Base-by-base conservation (phyloP, 2,113 vertebrate genomes). In the Furnarius figulus region DNA sequence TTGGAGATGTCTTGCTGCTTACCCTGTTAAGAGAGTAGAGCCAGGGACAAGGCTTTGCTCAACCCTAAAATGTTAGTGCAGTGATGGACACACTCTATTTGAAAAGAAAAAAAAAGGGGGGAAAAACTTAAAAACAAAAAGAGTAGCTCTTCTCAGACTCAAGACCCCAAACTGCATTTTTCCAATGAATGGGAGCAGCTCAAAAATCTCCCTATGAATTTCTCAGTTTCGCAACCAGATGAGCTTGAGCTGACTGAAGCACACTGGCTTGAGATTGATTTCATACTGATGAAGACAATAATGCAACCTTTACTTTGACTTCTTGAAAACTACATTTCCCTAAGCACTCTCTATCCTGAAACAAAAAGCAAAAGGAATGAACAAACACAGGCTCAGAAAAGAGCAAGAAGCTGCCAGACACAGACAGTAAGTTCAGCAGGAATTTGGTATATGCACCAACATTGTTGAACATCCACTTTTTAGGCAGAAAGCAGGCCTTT, bases 331-430 rank as follows among this genome's bases (percentile, higher is more conserved):
- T 68, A 44, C 31, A 31, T 58, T 78, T 61, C 44, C 79, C 68
- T 85, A 74, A 63, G 42, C 18, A 49, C 49, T 52, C 55, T 33
- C 42, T 49, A 39, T 28, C 39, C 19, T 55, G 27, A 89, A 93
- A 78, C 20, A 61, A 68, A 85, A 67, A 59, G 23, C 19, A 73
- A 85, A 93, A 80, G 2, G 5, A 72, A 70, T 6, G 30, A 92
- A 77, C 21, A 58, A 75, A 49, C 6, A 58, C 27, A 63, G 23
- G n/a, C 62, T 62, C 49, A 17, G 28, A 46, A 70, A 46, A 79
- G 49, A 70, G 50, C 0, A 0, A 35, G 5, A n/a, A 71, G 40
- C 30, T 44, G 17, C 72, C 22, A 46, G 28, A 50, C 30, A 35
- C 0, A 6, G 19, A 35, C 0, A 6, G 16, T 23, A 16, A 74